A percentile compares a stretch with the other conserved stretches of the same genome.
Conservation (phyloP, 2,888 invertebrate genomes). For the Cephus sareptanus region DNA sequence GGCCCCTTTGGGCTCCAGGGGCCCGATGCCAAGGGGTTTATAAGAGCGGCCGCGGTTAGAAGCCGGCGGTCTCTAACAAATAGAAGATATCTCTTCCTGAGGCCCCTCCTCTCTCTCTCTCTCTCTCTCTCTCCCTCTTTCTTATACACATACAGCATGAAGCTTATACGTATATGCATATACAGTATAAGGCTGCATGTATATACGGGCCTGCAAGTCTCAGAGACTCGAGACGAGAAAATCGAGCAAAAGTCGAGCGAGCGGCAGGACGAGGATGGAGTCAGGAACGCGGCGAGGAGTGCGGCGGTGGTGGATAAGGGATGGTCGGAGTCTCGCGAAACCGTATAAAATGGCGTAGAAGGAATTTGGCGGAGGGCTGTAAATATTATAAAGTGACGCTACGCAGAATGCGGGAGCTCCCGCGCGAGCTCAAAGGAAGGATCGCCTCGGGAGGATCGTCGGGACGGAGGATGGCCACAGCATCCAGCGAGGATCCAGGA, state of each 20-base stretch:
- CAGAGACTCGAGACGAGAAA: constrained; percentile 46
- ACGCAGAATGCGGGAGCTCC: constrained; percentile 55
- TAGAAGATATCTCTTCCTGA: constrained; percentile 46
- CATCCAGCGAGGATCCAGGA: constrained; percentile 29
- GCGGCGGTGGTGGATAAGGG: constrained; percentile 28
- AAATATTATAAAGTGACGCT: constrained; percentile 60
- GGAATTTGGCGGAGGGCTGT: constrained; percentile 58
- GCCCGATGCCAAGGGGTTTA: constrained; percentile 38
- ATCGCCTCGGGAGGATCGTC: constrained; percentile 15
- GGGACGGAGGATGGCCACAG: constrained; percentile 1
- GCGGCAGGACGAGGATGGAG: constrained; percentile 24
- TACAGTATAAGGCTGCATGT: background rate
- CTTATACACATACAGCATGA: background rate
- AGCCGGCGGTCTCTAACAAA: constrained; percentile 51
- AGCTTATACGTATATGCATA: background rate
- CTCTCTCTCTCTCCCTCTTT: constrained; percentile 16
- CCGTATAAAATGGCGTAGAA: constrained; percentile 51
- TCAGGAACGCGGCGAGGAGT: constrained; percentile 13
- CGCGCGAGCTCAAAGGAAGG: constrained; percentile 22
- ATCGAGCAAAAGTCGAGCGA: constrained; percentile 44
- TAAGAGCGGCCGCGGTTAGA: constrained; percentile 44
- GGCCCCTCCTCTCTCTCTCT: constrained; percentile 14
- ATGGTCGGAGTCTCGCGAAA: constrained; percentile 22
- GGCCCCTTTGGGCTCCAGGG: constrained; percentile 20
- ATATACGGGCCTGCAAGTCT: constrained; percentile 4